Conservation (phyloP, 2,113 vertebrate species). For the Apus apus region DNA sequence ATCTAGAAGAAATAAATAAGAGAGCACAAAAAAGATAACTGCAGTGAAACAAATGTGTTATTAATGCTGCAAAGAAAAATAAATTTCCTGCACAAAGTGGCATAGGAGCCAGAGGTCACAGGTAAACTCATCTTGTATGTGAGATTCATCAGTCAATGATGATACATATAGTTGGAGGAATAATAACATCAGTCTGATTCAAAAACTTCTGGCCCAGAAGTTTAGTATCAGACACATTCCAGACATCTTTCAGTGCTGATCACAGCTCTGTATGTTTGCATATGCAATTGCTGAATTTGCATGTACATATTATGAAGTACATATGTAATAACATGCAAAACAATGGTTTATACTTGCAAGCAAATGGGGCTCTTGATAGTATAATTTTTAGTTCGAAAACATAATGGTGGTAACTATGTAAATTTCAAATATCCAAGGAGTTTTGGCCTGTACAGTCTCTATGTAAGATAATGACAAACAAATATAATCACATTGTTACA, state of each 20-base stretch:
- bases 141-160: background rate
- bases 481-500: rapidly evolving
- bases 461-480: background rate
- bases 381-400: background rate
- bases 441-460: background rate
- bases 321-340: background rate
- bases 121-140: background rate
- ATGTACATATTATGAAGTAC: background rate
- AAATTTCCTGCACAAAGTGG: background rate
- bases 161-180: background rate
- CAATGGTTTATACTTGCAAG: background rate
- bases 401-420: background rate
- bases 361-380: background rate
- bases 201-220: background rate
- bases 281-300: background rate
- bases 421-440: background rate
- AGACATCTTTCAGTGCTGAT: background rate
- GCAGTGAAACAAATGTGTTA: background rate
- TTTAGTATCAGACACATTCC: background rate
- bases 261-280: background rate
- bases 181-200: background rate
- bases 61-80: background rate
- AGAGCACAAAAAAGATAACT: background rate
- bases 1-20: background rate
- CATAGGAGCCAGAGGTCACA: background rate